Evolutionary conservation across 2,113 vertebrate genomes (phyloP).

Genomic region (Dissostichus mawsoni): DNA sequence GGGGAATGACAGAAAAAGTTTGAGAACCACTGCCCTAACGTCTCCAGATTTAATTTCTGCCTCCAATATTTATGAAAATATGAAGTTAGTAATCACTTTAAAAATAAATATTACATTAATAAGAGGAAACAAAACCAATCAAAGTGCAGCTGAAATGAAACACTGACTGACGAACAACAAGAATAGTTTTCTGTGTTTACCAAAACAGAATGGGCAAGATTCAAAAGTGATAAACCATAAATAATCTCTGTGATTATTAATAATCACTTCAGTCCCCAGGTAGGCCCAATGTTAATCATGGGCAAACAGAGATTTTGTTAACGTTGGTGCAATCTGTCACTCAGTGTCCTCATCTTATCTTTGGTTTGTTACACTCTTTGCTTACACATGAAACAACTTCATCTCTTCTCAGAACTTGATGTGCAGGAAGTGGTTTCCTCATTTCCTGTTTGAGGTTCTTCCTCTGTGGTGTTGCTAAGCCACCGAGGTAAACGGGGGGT

Average conservation of each 20-base stretch:
- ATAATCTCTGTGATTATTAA: constrained; percentile 44
- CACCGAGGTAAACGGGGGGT: not conserved
- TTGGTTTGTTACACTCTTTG: constrained; percentile 4
- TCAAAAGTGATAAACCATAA: constrained; percentile 39
- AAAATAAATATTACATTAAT: not conserved
- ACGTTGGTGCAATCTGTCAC: constrained; percentile 57
- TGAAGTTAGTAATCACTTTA: not conserved
- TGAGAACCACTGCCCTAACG: too few species aligned
- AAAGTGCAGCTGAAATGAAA: constrained; percentile 30
- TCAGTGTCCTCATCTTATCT: not conserved
- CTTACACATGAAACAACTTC: not conserved
- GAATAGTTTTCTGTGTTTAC: constrained; percentile 14
- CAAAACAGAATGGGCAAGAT: constrained; percentile 25
- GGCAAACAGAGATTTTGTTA: constrained; percentile 33
- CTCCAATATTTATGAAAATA: too few species aligned
- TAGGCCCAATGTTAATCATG: constrained; percentile 18
- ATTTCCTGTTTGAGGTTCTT: constrained; percentile 47
- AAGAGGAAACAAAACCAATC: not conserved
- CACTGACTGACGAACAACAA: constrained; percentile 23
- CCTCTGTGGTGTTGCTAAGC: constrained; percentile 26
- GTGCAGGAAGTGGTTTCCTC: constrained; percentile 29
- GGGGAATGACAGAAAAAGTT: too few species aligned
- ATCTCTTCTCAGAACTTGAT: not conserved
- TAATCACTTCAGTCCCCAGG: constrained; percentile 55
- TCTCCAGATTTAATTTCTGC: too few species aligned